Percentiles rank a stretch among this genome's conserved stretches.
Conservation (phyloP, 2,113 vertebrate species). For the Clarias magur region DNA sequence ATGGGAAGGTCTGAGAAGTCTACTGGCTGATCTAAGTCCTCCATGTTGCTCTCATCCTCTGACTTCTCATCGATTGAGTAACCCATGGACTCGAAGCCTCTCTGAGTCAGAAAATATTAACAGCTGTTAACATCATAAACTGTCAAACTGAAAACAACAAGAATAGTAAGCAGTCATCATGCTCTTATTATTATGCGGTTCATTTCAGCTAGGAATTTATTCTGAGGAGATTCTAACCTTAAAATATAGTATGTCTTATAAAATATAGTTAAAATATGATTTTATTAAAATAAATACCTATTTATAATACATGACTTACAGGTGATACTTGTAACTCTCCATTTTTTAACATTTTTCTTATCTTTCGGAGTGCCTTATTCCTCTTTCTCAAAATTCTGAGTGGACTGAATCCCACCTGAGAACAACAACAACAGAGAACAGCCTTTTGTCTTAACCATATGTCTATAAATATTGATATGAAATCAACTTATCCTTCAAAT, state of each 20-base stretch:
- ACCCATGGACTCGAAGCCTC: constrained; percentile 72
- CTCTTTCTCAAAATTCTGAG: constrained; percentile 86
- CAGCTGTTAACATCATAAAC: neutral
- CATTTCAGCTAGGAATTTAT: neutral
- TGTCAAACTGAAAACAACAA: neutral
- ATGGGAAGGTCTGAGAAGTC: constrained; percentile 79
- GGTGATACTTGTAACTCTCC: constrained; percentile 80
- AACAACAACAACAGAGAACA: constrained; percentile 52
- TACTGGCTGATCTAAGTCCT: constrained; percentile 81
- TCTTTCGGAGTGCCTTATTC: constrained; percentile 90
- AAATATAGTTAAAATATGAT: neutral
- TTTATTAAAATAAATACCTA: neutral
- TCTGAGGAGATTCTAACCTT: neutral
- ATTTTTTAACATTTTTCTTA: constrained; percentile 81
- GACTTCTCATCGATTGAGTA: constrained; percentile 67
- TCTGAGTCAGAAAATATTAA: constrained; percentile 66
- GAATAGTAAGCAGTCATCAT: neutral
- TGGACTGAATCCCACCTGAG: constrained; percentile 88
- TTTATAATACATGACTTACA: constrained; percentile 60
- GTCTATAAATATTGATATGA: neutral
- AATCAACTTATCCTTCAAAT: neutral
- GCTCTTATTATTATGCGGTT: neutral
- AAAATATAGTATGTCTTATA: neutral
- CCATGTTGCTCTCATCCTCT: constrained; percentile 81
- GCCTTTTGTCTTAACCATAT: neutral